Percentiles rank a stretch among this genome's conserved stretches.
phyloP scores from a whole-genome alignment of 2,113 vertebrate species.

The Sinocyclocheilus anophthalmus region DNA sequence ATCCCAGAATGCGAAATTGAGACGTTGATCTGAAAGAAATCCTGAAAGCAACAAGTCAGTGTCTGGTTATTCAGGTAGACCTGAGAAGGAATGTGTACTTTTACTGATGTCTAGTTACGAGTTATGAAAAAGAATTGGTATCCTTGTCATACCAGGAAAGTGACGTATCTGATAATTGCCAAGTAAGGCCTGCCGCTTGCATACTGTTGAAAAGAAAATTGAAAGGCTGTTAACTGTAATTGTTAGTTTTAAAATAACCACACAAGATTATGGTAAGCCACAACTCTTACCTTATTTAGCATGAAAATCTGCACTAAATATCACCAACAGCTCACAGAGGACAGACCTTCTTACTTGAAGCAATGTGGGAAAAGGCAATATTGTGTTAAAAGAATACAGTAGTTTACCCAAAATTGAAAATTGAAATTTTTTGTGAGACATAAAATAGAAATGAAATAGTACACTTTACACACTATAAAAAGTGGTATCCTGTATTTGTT shows the following conservation, averaged over 20 bases:
- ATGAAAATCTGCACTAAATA: not conserved
- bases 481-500: too few species aligned
- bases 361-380: not conserved
- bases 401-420: not conserved
- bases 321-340: not conserved
- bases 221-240: not conserved
- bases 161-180: not conserved
- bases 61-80: not conserved
- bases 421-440: not conserved
- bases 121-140: not conserved
- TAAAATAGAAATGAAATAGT: not conserved
- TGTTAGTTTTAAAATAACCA: not conserved
- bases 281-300: conserved; percentile 18
- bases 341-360: not conserved
- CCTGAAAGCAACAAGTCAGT: not conserved
- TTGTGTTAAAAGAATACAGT: not conserved
- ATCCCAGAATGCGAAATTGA: not conserved
- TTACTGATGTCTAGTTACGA: not conserved
- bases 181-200: not conserved
- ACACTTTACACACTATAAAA: not conserved
- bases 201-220: not conserved
- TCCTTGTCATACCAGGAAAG: not conserved
- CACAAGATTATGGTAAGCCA: not conserved
- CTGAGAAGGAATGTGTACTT: not conserved
- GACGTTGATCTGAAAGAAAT: not conserved